phyloP scores from a whole-genome alignment of 2,113 vertebrate genomes.

The Aptenodytes forsteri region DNA sequence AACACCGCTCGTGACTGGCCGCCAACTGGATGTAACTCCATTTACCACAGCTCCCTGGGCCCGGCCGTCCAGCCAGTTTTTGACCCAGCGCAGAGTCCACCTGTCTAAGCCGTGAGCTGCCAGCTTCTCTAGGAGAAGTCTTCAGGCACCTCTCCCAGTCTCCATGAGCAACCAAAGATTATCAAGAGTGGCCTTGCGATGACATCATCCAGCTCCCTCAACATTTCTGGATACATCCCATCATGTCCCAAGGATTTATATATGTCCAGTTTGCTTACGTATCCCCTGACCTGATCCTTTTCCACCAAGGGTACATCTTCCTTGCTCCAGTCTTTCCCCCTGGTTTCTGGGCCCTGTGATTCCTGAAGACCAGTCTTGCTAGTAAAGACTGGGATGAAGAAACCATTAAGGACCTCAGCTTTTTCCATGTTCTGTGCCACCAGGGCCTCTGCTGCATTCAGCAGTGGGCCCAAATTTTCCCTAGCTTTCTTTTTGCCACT shows the following conservation, averaged over 20 bases:
- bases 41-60: no score
- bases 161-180: background rate
- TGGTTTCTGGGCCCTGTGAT: background rate
- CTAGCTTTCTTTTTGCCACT: background rate
- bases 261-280: background rate
- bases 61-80: no score
- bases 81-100: no score
- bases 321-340: background rate
- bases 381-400: background rate
- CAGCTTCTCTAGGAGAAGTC: no score
- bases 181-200: fast-evolving
- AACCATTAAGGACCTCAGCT: background rate
- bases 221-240: background rate
- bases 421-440: background rate
- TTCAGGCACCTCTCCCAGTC: background rate
- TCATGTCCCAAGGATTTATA: background rate
- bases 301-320: background rate
- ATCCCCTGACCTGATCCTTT: background rate
- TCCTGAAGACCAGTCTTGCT: background rate
- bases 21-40: no score
- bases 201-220: background rate
- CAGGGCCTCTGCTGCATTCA: background rate
- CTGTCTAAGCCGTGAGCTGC: no score
- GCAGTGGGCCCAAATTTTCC: background rate
- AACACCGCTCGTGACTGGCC: no score